These are phyloP conservation scores for Cairina moschata DNA, from an alignment of 2,113 vertebrate species.

Conservation along the genomic window DNA sequence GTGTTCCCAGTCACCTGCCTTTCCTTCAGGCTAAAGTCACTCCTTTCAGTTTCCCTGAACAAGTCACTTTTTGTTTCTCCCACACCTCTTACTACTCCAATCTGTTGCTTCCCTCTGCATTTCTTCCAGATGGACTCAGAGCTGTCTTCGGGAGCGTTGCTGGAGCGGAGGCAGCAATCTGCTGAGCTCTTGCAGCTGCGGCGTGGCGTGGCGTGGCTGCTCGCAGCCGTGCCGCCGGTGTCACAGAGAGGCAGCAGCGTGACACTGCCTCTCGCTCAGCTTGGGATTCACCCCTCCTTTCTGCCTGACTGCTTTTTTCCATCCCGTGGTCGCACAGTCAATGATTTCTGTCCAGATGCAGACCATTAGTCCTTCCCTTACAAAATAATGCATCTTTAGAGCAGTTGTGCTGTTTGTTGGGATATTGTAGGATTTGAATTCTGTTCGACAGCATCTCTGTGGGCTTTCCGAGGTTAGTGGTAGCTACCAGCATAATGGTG, in stretches of 20 bases:
- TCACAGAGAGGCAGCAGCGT: not conserved
- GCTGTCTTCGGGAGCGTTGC: not conserved
- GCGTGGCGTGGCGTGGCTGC: not conserved
- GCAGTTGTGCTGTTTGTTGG: not conserved
- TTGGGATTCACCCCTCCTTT: not conserved
- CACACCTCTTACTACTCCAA: not conserved
- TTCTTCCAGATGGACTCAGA: not conserved
- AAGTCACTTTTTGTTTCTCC: not conserved
- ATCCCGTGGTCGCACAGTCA: not conserved
- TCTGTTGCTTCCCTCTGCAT: not conserved
- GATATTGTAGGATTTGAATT: not conserved
- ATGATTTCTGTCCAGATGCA: not conserved
- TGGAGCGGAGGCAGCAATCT: not conserved
- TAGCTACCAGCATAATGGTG: not conserved
- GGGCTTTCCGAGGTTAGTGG: not conserved
- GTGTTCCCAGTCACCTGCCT: not conserved
- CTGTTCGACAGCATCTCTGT: not conserved
- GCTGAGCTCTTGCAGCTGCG: not conserved
- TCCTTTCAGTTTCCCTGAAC: not conserved
- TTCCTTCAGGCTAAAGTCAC: not conserved
- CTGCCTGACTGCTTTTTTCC: not conserved
- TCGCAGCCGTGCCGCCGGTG: not conserved
- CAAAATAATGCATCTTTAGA: not conserved
- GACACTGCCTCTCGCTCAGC: not conserved
- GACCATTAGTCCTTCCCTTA: not conserved